These are phyloP conservation scores for Teleiodes luculella DNA, from an alignment of 2,888 invertebrate genomes.

Conservation along the genomic window DNA sequence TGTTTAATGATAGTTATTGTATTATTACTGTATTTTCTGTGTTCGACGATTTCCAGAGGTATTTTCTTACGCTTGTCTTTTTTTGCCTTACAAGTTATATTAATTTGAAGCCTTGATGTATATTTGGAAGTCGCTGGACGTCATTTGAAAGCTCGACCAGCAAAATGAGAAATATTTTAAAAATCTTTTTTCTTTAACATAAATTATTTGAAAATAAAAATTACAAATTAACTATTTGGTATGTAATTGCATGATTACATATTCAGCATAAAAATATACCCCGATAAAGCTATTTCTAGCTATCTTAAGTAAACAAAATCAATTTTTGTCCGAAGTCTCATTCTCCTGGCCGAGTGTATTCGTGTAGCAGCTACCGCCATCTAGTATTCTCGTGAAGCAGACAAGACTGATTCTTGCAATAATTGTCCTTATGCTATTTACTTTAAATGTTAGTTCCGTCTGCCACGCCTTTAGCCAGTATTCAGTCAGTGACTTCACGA, in stretches of 20 bases:
- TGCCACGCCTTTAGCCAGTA: neutral
- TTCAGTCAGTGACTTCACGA: neutral
- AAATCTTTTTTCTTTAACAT: too few species aligned
- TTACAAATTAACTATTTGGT: too few species aligned
- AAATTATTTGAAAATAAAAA: too few species aligned
- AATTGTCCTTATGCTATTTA: neutral
- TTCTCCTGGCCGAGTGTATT: neutral
- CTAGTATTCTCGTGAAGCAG: conserved; percentile 6
- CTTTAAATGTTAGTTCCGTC: neutral
- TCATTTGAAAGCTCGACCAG: conserved; percentile 3
- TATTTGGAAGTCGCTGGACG: conserved; percentile 7
- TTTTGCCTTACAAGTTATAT: too few species aligned
- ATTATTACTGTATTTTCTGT: neutral
- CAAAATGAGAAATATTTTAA: neutral
- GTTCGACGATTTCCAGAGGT: conserved; percentile 3
- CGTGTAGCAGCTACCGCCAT: neutral
- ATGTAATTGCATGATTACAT: too few species aligned
- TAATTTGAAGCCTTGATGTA: neutral
- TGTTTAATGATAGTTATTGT: conserved; percentile 30
- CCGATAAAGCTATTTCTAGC: too few species aligned
- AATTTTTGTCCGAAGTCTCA: too few species aligned
- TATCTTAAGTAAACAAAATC: too few species aligned
- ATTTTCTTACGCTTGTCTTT: neutral
- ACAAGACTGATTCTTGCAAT: conserved; percentile 12
- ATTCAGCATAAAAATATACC: too few species aligned